These are phyloP conservation scores for Lucilia sericata DNA, from an alignment of 1,140 invertebrate genomes.

Conservation along the genomic window DNA sequence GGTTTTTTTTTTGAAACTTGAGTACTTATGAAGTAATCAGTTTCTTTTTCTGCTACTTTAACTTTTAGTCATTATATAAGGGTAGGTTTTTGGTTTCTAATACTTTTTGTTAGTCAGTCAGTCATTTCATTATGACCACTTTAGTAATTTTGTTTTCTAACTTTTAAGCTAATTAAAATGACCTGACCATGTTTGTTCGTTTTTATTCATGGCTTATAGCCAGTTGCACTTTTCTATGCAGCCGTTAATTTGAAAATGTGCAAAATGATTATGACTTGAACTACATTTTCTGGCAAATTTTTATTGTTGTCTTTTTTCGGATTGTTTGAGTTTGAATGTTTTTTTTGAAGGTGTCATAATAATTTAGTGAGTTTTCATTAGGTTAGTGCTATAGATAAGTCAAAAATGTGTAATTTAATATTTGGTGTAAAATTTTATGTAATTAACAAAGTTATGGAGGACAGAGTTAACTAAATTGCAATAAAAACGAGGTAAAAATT, in stretches of 20 bases:
- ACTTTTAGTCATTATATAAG: neutral
- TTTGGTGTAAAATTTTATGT: neutral
- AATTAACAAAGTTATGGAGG: no score
- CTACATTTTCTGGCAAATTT: neutral
- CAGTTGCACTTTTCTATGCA: no score
- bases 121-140: neutral
- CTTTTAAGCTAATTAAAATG: constrained; percentile 17
- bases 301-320: neutral
- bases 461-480: no score
- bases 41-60: neutral
- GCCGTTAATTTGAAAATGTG: no score
- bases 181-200: neutral
- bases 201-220: no score
- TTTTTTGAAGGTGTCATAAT: constrained; percentile 16
- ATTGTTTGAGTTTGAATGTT: neutral
- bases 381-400: neutral
- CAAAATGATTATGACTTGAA: neutral
- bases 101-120: neutral
- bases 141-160: neutral
- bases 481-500: no score
- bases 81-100: neutral
- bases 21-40: no score
- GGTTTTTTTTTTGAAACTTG: no score
- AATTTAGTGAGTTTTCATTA: neutral
- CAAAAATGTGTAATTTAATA: neutral